Evolutionary conservation across 92 coral and sea anemone species (phyloP).

Genomic region (Epizoanthus stellaris): DNA sequence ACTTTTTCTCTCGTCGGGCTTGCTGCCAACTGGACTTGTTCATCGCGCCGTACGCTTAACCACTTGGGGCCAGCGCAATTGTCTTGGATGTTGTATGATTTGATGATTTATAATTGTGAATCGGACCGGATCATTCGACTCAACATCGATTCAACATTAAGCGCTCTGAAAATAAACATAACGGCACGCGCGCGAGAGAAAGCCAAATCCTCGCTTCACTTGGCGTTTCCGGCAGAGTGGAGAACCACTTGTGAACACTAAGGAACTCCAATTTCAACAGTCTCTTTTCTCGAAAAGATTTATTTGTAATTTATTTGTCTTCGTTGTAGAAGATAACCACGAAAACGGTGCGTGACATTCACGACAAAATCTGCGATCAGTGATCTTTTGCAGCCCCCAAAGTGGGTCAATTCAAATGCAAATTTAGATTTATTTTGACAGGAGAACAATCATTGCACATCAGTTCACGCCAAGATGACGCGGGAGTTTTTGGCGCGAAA

Average conservation of each 20-base stretch:
- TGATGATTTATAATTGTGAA: not conserved
- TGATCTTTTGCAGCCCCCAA: not conserved
- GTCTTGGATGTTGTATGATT: slow-evolving; percentile 7
- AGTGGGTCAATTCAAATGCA: slow-evolving; percentile 1
- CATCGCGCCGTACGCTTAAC: slow-evolving; percentile 5
- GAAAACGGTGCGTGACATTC: slow-evolving; percentile 23
- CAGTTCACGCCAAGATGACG: slow-evolving; percentile 12
- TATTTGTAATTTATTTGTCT: slow-evolving; percentile 14
- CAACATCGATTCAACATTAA: slow-evolving; percentile 15
- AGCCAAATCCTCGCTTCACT: slow-evolving; percentile 13
- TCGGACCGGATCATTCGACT: slow-evolving; percentile 30
- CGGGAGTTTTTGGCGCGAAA: slow-evolving; percentile 47
- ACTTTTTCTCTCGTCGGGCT: slow-evolving; percentile 12
- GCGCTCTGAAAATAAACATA: slow-evolving; percentile 22
- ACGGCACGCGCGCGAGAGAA: slow-evolving; percentile 46
- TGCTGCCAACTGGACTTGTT: slow-evolving; percentile 17
- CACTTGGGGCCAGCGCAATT: slow-evolving; percentile 34
- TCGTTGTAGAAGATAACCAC: slow-evolving; percentile 37
- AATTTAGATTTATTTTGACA: slow-evolving; percentile 10
- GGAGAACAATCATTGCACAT: slow-evolving; percentile 1
- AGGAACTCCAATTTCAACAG: not conserved
- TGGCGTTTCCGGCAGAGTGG: slow-evolving; percentile 28
- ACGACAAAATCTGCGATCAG: slow-evolving; percentile 9
- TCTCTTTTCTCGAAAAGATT: slow-evolving; percentile 12
- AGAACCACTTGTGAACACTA: not conserved